Conservation (phyloP, 30 jellyfish, hydroid and myxozoan species). For the Rhopilema esculentum region DNA sequence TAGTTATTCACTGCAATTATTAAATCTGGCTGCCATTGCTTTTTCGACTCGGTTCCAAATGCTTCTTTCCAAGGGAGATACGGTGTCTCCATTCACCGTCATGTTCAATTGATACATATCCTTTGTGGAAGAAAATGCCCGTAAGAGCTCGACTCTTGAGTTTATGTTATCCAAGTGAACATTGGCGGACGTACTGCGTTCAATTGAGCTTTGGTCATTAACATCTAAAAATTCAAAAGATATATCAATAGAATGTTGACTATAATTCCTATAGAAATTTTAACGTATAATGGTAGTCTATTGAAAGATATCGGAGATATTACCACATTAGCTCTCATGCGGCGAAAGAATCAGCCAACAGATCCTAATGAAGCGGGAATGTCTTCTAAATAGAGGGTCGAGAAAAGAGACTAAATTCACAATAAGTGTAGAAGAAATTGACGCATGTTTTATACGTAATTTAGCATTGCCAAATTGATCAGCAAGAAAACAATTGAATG, state of each 20-base stretch:
- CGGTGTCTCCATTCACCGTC: conserved; percentile 33
- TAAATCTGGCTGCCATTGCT: conserved; percentile 34
- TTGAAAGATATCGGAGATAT: too few relatives aligned
- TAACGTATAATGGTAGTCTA: too few relatives aligned
- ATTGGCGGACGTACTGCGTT: not conserved
- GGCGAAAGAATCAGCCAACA: too few relatives aligned
- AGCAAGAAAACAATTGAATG: too few relatives aligned
- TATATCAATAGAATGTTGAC: not conserved
- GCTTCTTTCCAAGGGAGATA: conserved; percentile 55
- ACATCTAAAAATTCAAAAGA: conserved; percentile 6
- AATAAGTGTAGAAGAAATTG: too few relatives aligned
- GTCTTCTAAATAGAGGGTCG: too few relatives aligned
- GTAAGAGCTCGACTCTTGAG: conserved; percentile 10
- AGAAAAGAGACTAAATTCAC: too few relatives aligned
- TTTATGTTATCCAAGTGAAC: not conserved
- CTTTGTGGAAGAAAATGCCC: conserved; percentile 31
- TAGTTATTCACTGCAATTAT: not conserved
- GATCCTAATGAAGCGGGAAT: too few relatives aligned
- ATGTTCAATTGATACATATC: conserved; percentile 44
- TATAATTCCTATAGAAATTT: not conserved
- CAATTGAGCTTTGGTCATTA: not conserved
- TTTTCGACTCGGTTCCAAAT: conserved; percentile 60
- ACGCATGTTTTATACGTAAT: too few relatives aligned
- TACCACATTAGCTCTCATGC: too few relatives aligned
- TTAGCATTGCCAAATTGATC: too few relatives aligned